Base-by-base conservation (phyloP, 2,888 invertebrate species). In the Lypha dubia region DNA sequence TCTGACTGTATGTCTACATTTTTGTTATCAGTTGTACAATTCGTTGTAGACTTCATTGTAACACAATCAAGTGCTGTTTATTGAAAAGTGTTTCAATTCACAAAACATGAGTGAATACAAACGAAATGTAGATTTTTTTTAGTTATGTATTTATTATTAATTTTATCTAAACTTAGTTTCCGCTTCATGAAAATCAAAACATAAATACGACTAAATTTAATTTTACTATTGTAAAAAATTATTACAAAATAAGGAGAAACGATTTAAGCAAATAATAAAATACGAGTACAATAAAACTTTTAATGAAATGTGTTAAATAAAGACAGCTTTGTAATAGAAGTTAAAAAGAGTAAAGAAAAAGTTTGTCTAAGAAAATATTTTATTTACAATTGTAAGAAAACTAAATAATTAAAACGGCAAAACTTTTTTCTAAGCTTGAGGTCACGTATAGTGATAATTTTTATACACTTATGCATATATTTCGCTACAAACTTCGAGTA, bases 51-150 rank as follows among this genome's bases (percentile, higher is more conserved):
- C 20, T 74, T 68, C 51, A 75, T 75, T 70, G 62, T 75, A 75
- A 70, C 68, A 65, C 68, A 81, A 68, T 70, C 68, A 70, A 75
- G 56, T 75, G 75, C 44, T 68, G 35, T 60, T 80, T 74, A 51
- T 41, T 58, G 20, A 60, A 62, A 35, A 74, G 24, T 62, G 32
- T 49, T 63, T 53, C 15, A 53, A 63, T 74, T 20, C 53, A 74
- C 11, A 63, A 17, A 28, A 44, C 51, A 53, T 28, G 41, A 63
- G 15, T 56, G 44, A 63, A 63, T 22, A 32, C 35, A 20, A n/a
- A 8, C 38, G 13, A 20, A n/a, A 8, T 51, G 13, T 32, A 70
- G 49, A 68, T 15, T 73, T 51, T 22, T 11, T 62, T 60, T 35
- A 11, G 4, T 46, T 24, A n/a, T n/a, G n/a, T n/a, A 46, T 46